Percentiles rank a stretch among this genome's conserved stretches.
These are phyloP conservation scores for Ceyx margarethae DNA, from an alignment of 2,113 vertebrate species.

Conservation along the genomic window DNA sequence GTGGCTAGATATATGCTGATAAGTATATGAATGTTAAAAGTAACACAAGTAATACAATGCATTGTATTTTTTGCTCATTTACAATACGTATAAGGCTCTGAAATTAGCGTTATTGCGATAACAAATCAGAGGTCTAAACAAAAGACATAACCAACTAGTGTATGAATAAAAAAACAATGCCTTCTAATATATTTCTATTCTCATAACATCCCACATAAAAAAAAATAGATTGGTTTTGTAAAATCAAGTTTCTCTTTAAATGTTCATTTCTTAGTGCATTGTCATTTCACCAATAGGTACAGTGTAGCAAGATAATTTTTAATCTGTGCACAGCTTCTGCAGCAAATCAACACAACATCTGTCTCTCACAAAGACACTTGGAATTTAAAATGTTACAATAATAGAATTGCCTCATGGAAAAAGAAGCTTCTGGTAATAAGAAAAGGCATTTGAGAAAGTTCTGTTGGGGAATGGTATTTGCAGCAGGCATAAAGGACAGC, in stretches of 20 bases:
- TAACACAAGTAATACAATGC: neutral
- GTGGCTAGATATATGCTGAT: neutral
- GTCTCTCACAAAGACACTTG: neutral
- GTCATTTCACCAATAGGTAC: neutral
- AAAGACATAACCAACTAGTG: neutral
- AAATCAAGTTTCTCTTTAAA: conserved; percentile 1
- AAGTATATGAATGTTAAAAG: neutral
- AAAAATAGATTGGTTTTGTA: neutral
- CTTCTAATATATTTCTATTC: neutral
- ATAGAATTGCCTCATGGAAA: conserved; percentile 37
- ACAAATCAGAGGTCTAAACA: neutral
- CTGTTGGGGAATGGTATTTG: neutral
- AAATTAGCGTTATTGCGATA: neutral
- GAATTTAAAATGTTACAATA: neutral
- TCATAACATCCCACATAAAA: neutral
- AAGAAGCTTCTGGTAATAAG: conserved; percentile 9
- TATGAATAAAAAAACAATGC: neutral
- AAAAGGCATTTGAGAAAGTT: conserved; percentile 31
- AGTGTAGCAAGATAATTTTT: neutral
- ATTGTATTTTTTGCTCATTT: neutral
- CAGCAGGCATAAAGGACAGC: neutral
- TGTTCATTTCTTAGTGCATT: neutral
- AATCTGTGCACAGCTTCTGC: conserved; percentile 39
- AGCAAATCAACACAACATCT: neutral
- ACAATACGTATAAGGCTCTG: rapidly evolving